Evolutionary conservation across 2,113 vertebrate genomes (phyloP), one percentile per base, ranked within the genome.

Genomic region (Anarrhichthys ocellatus): DNA sequence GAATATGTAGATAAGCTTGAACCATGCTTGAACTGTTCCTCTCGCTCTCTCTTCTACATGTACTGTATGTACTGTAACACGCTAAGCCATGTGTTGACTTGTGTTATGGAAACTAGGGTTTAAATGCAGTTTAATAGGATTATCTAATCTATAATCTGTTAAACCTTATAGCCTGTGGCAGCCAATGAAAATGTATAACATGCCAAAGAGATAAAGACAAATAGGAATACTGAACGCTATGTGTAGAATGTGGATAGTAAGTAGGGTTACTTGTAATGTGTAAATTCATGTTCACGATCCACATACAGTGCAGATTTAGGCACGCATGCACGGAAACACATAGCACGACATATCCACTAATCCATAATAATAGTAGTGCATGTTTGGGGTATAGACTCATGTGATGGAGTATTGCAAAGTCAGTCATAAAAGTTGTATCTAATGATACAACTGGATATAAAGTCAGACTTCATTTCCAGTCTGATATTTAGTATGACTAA

Each of bases 81-180:
- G 72, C 54, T 81, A 69, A 74, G 36, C 58, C 42, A 54, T 62
- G 34, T 81, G 72, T 85, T 86, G 77, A 87, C 80, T 91, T 65
- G 87, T 84, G 79, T 80, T 78, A 68, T 71, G 71, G 63, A 74
- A 86, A 91, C 82, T 59, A 29, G 46, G 15, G 62, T 32, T 90
- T 83, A 78, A 87, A 71, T 84, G 72, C 73, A 73, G 67, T 84
- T 79, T 87, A 92, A 92, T 83, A 81, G 84, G 89, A 92, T 92
- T 50, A 88, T 81, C 76, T 91, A 84, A 89, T 92, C 82, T 90
- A n/a, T 85, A 85, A 87, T 92, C 89, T 91, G 68, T 84, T 80
- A 66, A 84, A 85, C 66, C 73, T 64, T 64, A 44, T 67, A 70
- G 82, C 90, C 85, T 40, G 62, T 76, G 87, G 90, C 86, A 85